Conservation (phyloP, 2,113 vertebrate species). For the Microcebus ravelobensis region DNA sequence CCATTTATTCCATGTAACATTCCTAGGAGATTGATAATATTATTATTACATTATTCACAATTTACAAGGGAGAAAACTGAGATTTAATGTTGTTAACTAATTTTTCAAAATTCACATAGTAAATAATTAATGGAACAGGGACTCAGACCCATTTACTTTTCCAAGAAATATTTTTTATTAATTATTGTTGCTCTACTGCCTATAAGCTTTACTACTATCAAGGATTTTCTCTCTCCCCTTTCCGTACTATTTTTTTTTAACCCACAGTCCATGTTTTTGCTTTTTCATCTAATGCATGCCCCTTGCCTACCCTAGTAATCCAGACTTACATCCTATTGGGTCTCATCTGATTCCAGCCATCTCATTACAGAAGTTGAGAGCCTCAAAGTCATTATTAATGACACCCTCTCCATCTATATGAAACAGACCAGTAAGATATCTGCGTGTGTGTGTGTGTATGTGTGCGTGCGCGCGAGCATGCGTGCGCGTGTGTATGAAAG, state of each 20-base stretch:
- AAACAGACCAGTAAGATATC: neutral
- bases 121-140: neutral
- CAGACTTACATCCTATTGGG: neutral
- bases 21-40: neutral
- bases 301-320: neutral
- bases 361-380: neutral
- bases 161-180: neutral
- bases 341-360: neutral
- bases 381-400: neutral
- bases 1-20: neutral
- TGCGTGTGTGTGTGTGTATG: neutral
- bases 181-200: neutral
- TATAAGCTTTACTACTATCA: neutral
- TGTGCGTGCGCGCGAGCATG: neutral
- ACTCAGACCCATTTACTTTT: neutral
- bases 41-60: neutral
- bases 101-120: constrained; percentile 3
- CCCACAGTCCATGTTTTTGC: neutral
- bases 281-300: neutral
- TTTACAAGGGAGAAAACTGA: neutral
- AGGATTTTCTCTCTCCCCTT: neutral
- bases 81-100: neutral
- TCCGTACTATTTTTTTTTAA: neutral
- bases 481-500: neutral
- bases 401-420: neutral